phyloP scores from a whole-genome alignment of 1,140 invertebrate genomes.

The Diorhabda sublineata region DNA sequence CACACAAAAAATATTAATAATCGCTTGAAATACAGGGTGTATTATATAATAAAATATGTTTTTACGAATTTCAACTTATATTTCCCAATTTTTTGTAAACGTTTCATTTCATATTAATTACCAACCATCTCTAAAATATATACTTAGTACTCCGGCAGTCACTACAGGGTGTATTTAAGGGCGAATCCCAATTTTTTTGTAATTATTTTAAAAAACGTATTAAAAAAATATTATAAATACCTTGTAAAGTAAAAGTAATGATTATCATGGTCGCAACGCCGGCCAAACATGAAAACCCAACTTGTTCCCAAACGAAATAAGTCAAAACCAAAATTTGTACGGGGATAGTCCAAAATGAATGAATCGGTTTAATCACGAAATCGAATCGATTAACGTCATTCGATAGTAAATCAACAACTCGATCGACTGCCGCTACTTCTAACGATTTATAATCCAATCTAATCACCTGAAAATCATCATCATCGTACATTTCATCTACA shows the following conservation, averaged over 20 bases:
- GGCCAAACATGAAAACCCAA: slow-evolving; percentile 64
- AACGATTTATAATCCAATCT: slow-evolving; percentile 61
- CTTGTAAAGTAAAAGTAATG: slow-evolving; percentile 65
- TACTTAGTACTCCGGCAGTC: background rate
- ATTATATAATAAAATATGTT: no score
- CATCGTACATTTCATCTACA: no score
- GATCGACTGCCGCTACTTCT: slow-evolving; percentile 70
- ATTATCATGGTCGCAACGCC: slow-evolving; percentile 61
- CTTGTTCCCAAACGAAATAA: slow-evolving; percentile 64
- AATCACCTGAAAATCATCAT: slow-evolving; percentile 49
- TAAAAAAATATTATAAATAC: slow-evolving; percentile 27
- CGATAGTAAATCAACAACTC: slow-evolving; percentile 79
- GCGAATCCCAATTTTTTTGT: no score
- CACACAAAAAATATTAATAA: no score
- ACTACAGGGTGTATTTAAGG: no score
- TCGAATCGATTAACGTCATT: slow-evolving; percentile 72
- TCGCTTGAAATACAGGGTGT: no score
- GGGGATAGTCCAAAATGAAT: slow-evolving; percentile 66
- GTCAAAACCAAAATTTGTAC: slow-evolving; percentile 57
- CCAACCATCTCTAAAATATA: background rate
- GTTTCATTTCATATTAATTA: background rate
- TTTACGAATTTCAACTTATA: no score
- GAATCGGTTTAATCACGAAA: slow-evolving; percentile 56
- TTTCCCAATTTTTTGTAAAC: background rate
- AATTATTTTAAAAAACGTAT: no score